Evolutionary conservation across 1,140 invertebrate species (phyloP), one percentile per base, ranked within the genome.

Genomic region (Rhyzopertha dominica): DNA sequence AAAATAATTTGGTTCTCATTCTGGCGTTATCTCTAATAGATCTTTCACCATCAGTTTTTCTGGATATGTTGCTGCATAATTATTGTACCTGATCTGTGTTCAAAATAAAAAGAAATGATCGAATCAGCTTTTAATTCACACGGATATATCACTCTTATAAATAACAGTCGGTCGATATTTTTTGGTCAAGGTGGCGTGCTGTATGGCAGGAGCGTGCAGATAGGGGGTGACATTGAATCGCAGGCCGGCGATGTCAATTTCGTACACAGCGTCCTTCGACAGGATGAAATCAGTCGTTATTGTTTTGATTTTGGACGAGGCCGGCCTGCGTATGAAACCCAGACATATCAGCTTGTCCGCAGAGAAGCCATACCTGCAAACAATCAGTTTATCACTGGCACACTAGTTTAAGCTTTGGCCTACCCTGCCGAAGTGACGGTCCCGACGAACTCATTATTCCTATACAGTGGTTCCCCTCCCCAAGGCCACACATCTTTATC

Each of bases 381-480:
- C 12, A 37, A 41, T 24, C 47, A n/a, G 20, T 42, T 14, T 16
- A 47, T 12, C 24, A 41, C 19, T 26, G 25, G 7, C 17, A 20
- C 7, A 12, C 18, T 25, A 10, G 10, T 9, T 29, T 8, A 8
- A 26, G 18, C 30, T 24, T 7, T 23, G 29, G 44, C 49, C 45
- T 80, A 90, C 58, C 82, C 81, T 32, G 81, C 79, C n/a, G 84
- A 87, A 10, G 85, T 89, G 8, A 84, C 79, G 17, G 76, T 76
- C n/a, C 88, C 88, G 31, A 81, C 81, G 66, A 76, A 82, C 60
- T 79, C 70, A 18, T 75, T 76, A 51, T 82, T 75, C 41, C 77
- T 66, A 64, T 81, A 91, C 42, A 91, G 75, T 0, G 86, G 84
- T 62, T 91, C 88, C 25, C 81, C 80, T 25, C 86, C 85, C 81